phyloP scores from a whole-genome alignment of 2,888 invertebrate genomes.

The Drosophila siamana region DNA sequence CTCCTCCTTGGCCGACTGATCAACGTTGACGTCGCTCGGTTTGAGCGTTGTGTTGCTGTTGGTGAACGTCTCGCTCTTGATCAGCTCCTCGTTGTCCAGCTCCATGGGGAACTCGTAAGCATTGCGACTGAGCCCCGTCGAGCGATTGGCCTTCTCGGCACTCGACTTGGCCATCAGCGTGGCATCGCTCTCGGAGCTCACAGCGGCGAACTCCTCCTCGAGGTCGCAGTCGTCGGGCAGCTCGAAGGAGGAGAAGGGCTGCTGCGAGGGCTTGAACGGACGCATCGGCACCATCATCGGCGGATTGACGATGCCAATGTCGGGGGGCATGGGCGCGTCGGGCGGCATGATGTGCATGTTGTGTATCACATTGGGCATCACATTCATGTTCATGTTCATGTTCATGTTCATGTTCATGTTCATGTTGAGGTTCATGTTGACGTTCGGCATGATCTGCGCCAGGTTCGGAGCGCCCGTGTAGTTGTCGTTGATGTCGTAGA shows the following conservation, averaged over 20 bases:
- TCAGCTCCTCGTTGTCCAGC: background rate
- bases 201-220: background rate
- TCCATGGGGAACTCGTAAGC: background rate
- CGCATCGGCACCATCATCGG: slow-evolving; percentile 2
- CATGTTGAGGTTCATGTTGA: slow-evolving; percentile 4
- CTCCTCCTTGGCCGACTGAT: background rate
- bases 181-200: background rate
- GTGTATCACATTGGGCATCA: background rate
- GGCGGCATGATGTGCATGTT: background rate
- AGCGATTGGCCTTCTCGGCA: background rate
- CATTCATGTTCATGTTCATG: background rate
- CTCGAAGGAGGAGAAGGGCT: background rate
- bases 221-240: slow-evolving; percentile 5
- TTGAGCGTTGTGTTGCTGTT: background rate
- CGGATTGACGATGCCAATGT: slow-evolving; percentile 5
- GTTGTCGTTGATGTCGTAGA: slow-evolving; percentile 18
- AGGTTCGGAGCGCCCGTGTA: background rate
- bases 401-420: background rate
- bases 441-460: slow-evolving; percentile 24
- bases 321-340: slow-evolving; percentile 5
- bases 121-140: background rate
- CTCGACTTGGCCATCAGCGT: background rate
- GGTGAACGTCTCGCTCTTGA: background rate
- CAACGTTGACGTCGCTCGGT: background rate
- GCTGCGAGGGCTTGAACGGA: background rate